Percentiles rank a stretch among this genome's conserved stretches.
phyloP scores from a whole-genome alignment of 2,888 invertebrate genomes.

The Eubasilissa splendida region DNA sequence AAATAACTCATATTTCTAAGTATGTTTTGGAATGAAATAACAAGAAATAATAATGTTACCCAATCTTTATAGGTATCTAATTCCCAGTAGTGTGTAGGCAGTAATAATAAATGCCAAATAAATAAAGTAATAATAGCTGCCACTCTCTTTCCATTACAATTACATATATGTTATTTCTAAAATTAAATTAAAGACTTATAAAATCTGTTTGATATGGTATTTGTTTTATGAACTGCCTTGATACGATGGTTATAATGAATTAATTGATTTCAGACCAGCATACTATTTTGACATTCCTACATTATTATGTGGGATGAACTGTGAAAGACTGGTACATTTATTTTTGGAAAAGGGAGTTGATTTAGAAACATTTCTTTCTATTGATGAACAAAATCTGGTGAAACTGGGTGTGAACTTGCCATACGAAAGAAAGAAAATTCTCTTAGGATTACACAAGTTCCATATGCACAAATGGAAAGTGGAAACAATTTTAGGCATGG shows the following conservation, averaged over 20 bases:
- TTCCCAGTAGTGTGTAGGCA: too few relatives aligned
- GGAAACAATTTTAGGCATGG: constrained; percentile 67
- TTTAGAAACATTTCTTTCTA: constrained; percentile 72
- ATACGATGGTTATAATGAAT: not conserved
- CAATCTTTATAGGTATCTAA: too few relatives aligned
- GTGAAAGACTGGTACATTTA: constrained; percentile 68
- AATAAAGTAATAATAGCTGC: too few relatives aligned
- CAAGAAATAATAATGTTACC: too few relatives aligned
- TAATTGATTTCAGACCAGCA: constrained; percentile 65
- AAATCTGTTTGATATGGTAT: too few relatives aligned
- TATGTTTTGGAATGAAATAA: too few relatives aligned
- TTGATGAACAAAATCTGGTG: constrained; percentile 74
- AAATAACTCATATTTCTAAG: too few relatives aligned
- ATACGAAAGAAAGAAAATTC: constrained; percentile 74
- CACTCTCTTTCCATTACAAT: too few relatives aligned
- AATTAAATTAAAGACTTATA: too few relatives aligned
- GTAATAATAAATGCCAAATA: too few relatives aligned
- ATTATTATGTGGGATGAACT: constrained; percentile 75
- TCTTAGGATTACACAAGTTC: constrained; percentile 72
- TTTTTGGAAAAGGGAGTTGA: constrained; percentile 71
- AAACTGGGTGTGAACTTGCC: constrained; percentile 74
- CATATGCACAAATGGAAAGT: constrained; percentile 74
- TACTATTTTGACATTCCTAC: constrained; percentile 72
- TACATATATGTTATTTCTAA: too few relatives aligned
- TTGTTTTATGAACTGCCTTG: too few relatives aligned